Percentiles rank a stretch among this genome's conserved stretches.
Evolutionary conservation across 2,888 invertebrate genomes (phyloP).

Genomic region (Tiliacea citrago): DNA sequence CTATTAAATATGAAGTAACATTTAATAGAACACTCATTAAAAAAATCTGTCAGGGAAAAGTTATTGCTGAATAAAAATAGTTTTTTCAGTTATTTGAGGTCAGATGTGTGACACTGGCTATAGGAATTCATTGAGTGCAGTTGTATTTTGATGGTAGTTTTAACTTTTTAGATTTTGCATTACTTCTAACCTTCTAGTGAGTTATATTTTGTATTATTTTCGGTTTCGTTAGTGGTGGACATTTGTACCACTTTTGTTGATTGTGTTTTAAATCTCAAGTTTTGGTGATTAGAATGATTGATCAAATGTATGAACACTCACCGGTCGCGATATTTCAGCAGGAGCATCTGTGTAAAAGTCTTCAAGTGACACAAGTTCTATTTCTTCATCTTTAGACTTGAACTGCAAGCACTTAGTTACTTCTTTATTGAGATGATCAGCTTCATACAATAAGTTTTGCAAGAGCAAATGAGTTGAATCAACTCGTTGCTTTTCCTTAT

Average conservation of each 20-base stretch:
- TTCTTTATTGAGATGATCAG: constrained; percentile 98
- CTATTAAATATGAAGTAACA: background rate
- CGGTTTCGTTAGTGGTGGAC: background rate
- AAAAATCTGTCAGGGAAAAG: background rate
- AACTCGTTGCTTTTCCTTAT: constrained; percentile 96
- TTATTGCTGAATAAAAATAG: background rate
- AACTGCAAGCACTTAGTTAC: constrained; percentile 98
- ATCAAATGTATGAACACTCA: constrained; percentile 78
- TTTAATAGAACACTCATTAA: background rate
- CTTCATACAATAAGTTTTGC: constrained; percentile 98
- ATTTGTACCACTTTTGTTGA: background rate
- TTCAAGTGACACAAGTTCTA: constrained; percentile 95
- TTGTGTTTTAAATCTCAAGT: background rate
- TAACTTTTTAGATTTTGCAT: background rate
- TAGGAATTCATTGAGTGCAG: background rate
- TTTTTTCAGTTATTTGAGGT: no score
- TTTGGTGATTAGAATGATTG: background rate
- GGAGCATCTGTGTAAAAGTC: constrained; percentile 96
- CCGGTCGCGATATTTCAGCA: constrained; percentile 92
- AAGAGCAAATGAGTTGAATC: constrained; percentile 97
- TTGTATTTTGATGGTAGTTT: background rate
- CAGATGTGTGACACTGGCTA: background rate
- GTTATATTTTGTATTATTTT: background rate
- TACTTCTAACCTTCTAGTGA: background rate
- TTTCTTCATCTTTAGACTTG: constrained; percentile 98